Evolutionary conservation across 2,888 invertebrate species (phyloP).

Genomic region (Aphrophora alni): DNA sequence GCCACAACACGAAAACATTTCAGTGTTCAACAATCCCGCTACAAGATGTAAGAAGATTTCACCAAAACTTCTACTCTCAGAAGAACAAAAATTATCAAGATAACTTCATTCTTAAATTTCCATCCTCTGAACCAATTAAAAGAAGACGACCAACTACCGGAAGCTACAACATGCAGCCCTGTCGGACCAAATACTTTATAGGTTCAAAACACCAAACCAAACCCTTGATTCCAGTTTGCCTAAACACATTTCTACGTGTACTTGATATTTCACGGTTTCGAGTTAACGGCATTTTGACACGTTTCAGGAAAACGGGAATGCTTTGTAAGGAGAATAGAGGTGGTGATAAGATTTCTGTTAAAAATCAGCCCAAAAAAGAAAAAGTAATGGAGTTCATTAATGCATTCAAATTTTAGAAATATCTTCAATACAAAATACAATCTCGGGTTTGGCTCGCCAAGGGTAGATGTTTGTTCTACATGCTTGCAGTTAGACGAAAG

Average conservation of each 20-base stretch:
- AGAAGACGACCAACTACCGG: background rate
- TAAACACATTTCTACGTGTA: background rate
- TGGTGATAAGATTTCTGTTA: background rate
- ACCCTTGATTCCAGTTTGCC: background rate
- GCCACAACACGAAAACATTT: background rate
- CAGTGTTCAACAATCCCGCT: background rate
- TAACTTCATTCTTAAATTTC: background rate
- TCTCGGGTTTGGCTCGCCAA: conserved; percentile 2
- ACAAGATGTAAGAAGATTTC: conserved; percentile 18
- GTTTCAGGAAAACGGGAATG: conserved; percentile 11
- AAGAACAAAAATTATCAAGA: background rate
- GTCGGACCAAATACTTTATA: too few relatives aligned
- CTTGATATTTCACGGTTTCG: conserved; percentile 3
- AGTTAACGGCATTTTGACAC: conserved; percentile 17
- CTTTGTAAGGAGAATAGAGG: conserved; percentile 16
- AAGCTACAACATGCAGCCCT: too few relatives aligned
- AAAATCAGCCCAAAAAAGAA: conserved; percentile 9
- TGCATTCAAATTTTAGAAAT: too few relatives aligned
- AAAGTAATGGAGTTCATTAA: background rate
- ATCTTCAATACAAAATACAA: too few relatives aligned
- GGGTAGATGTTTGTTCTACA: background rate
- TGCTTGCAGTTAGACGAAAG: background rate
- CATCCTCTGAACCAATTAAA: background rate
- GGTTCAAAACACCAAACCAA: background rate
- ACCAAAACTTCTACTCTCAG: conserved; percentile 11